Evolutionary conservation across 1,140 invertebrate species (phyloP), one percentile per base, ranked within the genome.

Genomic region (Penaeus japonicus): DNA sequence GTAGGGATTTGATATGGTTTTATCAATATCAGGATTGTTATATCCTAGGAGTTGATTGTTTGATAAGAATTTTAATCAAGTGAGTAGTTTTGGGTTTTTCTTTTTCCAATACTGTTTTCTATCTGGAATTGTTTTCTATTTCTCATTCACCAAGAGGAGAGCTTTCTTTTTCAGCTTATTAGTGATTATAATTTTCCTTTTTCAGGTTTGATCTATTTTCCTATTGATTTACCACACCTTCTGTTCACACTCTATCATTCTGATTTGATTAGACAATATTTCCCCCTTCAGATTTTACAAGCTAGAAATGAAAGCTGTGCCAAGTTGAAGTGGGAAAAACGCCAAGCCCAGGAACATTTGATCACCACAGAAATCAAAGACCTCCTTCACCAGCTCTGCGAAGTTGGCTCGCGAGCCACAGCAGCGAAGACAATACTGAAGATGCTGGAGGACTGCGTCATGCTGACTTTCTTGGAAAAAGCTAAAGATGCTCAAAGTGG

Each of bases 401-500:
- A 73, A 18, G 20, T 57, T 3, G 62, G 83, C 53, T 62, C 62
- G 18, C 54, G 86, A 39, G 30, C 27, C 20, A 62, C 59, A 24
- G 86, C 86, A 83, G 86, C 86, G 20, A 70, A 65, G 35, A 27
- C 59, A 27, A 53, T 88, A 30, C 22, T 88, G 47, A 81, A 83
- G 57, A 88, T 88, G 86, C 55, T 88, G 39, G 86, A 88, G 55
- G 59, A 75, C 22, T 75, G 86, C 47, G 53, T 88, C 30, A 88
- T 88, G n/a, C 20, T 83, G 17, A 78, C 86, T 24, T 53, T 80
- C 27, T 18, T 53, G 32, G 55, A 80, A 22, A 80, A 54, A n/a
- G 22, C 70, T 3, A 7, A 35, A 54, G 32, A 39, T 47, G 39
- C 3, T 24, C 73, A 75, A 32, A 81, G 65, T 32, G 78, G 18